Evolutionary conservation across 2,113 vertebrate genomes (phyloP).

Genomic region (Onychostruthus taczanowskii): DNA sequence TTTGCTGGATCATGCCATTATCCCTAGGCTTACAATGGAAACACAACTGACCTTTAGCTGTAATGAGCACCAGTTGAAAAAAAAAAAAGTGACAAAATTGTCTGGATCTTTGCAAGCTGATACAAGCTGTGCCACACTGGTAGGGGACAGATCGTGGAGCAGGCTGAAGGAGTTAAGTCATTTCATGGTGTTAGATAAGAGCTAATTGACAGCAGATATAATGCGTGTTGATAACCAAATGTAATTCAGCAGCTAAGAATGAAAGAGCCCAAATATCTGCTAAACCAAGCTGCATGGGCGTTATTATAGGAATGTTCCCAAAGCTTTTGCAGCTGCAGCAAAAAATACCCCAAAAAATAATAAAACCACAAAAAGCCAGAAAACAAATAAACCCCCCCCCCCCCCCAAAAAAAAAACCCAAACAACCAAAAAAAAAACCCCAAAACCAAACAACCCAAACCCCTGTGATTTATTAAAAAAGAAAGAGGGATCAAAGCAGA

Average conservation of each 20-base stretch:
- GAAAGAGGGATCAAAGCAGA: neutral
- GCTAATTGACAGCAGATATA: constrained; percentile 64
- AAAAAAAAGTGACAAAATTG: constrained; percentile 56
- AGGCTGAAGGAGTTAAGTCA: constrained; percentile 56
- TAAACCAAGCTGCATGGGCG: constrained; percentile 20
- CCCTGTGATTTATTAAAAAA: neutral
- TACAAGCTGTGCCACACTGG: neutral
- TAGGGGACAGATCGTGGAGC: neutral
- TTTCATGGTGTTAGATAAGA: constrained; percentile 51
- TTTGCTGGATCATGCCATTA: constrained; percentile 49
- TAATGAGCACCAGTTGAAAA: constrained; percentile 41
- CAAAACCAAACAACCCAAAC: too few species aligned
- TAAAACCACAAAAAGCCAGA: neutral
- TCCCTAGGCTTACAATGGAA: constrained; percentile 48
- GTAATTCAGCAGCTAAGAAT: constrained; percentile 41
- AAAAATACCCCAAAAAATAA: neutral
- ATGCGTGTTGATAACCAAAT: constrained; percentile 48
- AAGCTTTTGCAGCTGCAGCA: constrained; percentile 19
- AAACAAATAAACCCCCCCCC: too few species aligned
- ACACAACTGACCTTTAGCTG: constrained; percentile 67
- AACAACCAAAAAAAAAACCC: too few species aligned
- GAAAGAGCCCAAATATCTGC: constrained; percentile 46
- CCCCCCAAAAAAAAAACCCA: neutral
- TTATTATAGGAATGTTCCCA: constrained; percentile 45
- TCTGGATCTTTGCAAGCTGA: constrained; percentile 24